Evolutionary conservation across 2,113 vertebrate genomes (phyloP), one percentile per base, ranked within the genome.

Genomic region (Nerophis ophidion): DNA sequence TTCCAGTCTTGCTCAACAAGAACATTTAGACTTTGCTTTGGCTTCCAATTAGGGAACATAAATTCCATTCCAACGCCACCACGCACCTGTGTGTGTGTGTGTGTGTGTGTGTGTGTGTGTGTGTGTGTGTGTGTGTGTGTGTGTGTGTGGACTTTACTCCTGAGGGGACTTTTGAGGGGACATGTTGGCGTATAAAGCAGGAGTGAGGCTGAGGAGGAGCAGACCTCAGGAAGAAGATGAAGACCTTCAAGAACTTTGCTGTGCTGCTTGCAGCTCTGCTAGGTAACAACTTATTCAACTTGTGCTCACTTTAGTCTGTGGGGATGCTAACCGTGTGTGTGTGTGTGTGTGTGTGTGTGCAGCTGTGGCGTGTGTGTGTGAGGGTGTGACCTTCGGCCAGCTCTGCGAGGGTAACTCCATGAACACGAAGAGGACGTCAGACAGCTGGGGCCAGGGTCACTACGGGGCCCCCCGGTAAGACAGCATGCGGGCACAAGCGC

Each of bases 1-100:
- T 56, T 40, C 53, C 53, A 17, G n/a, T 17, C n/a, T 56, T 56
- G n/a, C 54, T 42, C 54, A 56, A 56, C n/a, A 56, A 19, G n/a
- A 56, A 56, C 36, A 40, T 55, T 55, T 35, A 36, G 9, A 16
- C 53, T 10, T 1, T 26, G 26, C 2, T 26, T 26, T 26, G 26
- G 26, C 26, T 26, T 26, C 19, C 19, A 26, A 26, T 4, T 26
- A 26, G 1, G 4, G 1, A 26, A 26, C 2, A 26, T 3, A 26
- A 26, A 26, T 4, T 26, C 26, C 26, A 26, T 26, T 26, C 26
- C 4, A 47, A 15, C 12, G 11, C 14, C 44, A 12, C 12, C 44
- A 14, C 44, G 4, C 12, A 46, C 44, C 44, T 3, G 19, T 3
- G 8, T 9, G 10, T 8, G 42, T 9, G 19, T 44, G 9, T 11